phyloP scores from a whole-genome alignment of 2,888 invertebrate species.

The Hypsopygia costalis region DNA sequence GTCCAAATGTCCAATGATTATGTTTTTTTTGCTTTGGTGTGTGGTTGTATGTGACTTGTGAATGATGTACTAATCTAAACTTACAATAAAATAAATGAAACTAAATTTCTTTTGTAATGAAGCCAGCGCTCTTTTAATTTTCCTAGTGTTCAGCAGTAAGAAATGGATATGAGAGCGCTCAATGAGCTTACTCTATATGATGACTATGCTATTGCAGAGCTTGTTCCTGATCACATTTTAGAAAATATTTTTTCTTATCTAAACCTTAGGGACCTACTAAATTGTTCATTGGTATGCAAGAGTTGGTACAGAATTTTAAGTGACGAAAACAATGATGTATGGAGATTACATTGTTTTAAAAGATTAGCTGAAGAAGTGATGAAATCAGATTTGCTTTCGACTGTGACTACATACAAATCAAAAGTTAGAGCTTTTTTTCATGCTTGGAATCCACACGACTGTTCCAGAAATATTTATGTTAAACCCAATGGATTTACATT shows the following conservation, averaged over 20 bases:
- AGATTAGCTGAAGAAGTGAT: conserved; percentile 91
- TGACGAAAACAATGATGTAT: conserved; percentile 97
- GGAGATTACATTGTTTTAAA: conserved; percentile 93
- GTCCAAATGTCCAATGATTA: no score
- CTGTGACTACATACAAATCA: conserved; percentile 94
- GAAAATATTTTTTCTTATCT: conserved; percentile 96
- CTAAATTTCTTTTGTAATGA: no score
- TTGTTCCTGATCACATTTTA: conserved; percentile 89
- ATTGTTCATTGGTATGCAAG: conserved; percentile 95
- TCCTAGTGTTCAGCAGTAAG: not conserved
- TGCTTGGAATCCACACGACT: conserved; percentile 98
- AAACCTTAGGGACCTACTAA: conserved; percentile 90
- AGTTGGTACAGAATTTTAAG: conserved; percentile 94
- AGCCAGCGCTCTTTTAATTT: no score
- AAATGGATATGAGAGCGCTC: conserved; percentile 6
- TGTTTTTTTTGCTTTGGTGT: no score
- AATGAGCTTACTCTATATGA: conserved; percentile 21
- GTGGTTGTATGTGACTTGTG: no score
- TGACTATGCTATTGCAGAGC: conserved; percentile 81
- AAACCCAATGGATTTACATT: conserved; percentile 98
- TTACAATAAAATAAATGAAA: no score
- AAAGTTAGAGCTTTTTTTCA: conserved; percentile 96
- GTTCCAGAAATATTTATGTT: conserved; percentile 97
- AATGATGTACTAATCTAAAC: no score
- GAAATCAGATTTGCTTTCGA: conserved; percentile 94